phyloP scores from a whole-genome alignment of 2,888 invertebrate species.

The Onthophagus sagittarius region DNA sequence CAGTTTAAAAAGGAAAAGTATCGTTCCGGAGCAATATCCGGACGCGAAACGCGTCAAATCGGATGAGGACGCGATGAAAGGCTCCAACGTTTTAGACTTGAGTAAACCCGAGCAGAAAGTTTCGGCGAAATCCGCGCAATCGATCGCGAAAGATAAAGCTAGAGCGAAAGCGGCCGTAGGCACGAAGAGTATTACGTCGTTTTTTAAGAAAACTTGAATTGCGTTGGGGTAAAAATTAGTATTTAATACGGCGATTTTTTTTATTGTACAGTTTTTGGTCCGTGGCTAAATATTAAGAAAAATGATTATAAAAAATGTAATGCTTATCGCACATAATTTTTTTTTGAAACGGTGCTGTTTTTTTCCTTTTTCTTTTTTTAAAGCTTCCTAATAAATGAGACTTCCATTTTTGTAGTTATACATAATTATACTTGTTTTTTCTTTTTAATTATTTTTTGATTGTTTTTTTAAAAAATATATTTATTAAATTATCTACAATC shows the following conservation, averaged over 20 bases:
- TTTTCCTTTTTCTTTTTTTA: neutral
- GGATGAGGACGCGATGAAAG: constrained; percentile 41
- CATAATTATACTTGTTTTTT: neutral
- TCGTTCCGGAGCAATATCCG: constrained; percentile 26
- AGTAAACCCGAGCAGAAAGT: constrained; percentile 48
- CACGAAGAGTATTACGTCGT: constrained; percentile 74
- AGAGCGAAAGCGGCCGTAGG: constrained; percentile 74
- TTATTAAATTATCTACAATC: too few relatives aligned
- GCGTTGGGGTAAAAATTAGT: neutral
- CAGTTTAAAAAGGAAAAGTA: constrained; percentile 55
- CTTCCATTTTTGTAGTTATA: neutral
- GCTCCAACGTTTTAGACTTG: constrained; percentile 45
- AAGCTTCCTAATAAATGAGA: neutral
- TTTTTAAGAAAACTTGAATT: constrained; percentile 65
- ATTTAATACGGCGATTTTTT: neutral
- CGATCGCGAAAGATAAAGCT: constrained; percentile 67
- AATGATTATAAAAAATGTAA: neutral
- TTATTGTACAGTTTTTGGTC: neutral
- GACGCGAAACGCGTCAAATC: constrained; percentile 50
- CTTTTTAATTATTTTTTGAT: neutral
- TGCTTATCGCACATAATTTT: neutral
- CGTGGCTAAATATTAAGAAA: neutral
- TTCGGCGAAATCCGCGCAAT: constrained; percentile 45
- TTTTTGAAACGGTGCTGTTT: neutral
- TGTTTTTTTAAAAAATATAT: neutral